Evolutionary conservation across 2,113 vertebrate genomes (phyloP).

Genomic region (Otis tarda): DNA sequence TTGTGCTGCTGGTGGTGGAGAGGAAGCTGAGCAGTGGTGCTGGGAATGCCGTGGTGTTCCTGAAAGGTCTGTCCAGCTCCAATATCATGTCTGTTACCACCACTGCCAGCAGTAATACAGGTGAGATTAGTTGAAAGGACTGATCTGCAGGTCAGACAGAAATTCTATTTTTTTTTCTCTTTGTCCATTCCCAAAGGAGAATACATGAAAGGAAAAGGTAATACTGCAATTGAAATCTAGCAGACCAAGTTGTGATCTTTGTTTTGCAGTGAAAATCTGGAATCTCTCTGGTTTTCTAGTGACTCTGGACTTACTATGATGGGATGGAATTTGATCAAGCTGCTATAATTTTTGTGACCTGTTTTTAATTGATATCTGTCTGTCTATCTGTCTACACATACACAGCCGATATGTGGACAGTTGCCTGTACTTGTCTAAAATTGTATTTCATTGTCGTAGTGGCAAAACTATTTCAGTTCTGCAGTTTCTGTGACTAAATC

Average conservation of each 20-base stretch:
- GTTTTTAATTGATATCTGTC: neutral
- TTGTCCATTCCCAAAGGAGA: fast-evolving
- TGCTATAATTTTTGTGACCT: neutral
- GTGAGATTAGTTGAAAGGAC: neutral
- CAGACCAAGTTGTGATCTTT: neutral
- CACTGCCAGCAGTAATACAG: neutral
- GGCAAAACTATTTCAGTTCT: neutral
- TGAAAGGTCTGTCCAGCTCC: neutral
- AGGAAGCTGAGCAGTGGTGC: neutral
- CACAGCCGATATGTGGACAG: neutral
- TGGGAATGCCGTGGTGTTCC: fast-evolving
- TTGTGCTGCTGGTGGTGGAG: neutral
- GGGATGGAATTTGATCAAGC: neutral
- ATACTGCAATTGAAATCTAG: neutral
- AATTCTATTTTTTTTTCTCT: fast-evolving
- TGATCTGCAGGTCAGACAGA: neutral
- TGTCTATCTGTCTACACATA: neutral
- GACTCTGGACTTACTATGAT: neutral
- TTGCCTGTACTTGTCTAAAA: neutral
- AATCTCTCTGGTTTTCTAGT: neutral
- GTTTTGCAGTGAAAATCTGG: neutral
- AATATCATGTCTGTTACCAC: neutral
- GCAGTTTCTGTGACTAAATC: neutral
- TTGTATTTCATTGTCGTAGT: neutral
- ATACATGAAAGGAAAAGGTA: neutral